phyloP scores from a whole-genome alignment of 2,113 vertebrate genomes.

The Anguilla japonica region DNA sequence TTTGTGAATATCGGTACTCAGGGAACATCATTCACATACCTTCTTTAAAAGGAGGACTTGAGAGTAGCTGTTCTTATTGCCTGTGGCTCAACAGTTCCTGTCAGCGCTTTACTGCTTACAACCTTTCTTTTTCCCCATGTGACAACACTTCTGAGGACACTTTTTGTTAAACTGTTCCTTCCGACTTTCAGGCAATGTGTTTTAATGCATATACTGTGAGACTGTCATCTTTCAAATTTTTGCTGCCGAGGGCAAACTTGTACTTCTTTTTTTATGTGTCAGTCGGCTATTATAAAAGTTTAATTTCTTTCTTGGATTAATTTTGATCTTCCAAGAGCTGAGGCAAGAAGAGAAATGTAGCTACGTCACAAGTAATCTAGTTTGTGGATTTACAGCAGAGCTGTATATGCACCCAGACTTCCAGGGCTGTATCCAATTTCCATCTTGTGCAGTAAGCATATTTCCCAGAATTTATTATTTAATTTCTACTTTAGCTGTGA shows the following conservation, averaged over 20 bases:
- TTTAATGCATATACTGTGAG: slow-evolving; percentile 39
- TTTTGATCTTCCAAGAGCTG: slow-evolving; percentile 34
- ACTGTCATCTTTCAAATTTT: slow-evolving; percentile 58
- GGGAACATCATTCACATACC: background rate
- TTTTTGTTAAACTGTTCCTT: slow-evolving; percentile 33
- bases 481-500: slow-evolving; percentile 44
- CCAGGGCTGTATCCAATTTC: slow-evolving; percentile 39
- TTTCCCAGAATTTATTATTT: slow-evolving; percentile 56
- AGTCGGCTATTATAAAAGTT: slow-evolving; percentile 54
- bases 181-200: slow-evolving; percentile 43
- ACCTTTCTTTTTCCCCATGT: slow-evolving; percentile 32
- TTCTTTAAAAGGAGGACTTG: background rate
- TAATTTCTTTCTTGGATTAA: slow-evolving; percentile 57
- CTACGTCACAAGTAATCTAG: slow-evolving; percentile 63
- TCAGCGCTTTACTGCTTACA: slow-evolving; percentile 42
- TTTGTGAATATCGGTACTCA: background rate
- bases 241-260: slow-evolving; percentile 55
- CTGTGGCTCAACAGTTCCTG: too few species aligned
- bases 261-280: slow-evolving; percentile 43
- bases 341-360: slow-evolving; percentile 53
- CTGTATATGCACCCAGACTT: slow-evolving; percentile 42
- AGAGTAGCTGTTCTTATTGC: background rate
- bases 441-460: slow-evolving; percentile 55
- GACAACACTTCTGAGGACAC: slow-evolving; percentile 4
- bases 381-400: slow-evolving; percentile 59